These are phyloP conservation scores for Pterocles gutturalis DNA, from an alignment of 2,113 vertebrate species.

Conservation along the genomic window DNA sequence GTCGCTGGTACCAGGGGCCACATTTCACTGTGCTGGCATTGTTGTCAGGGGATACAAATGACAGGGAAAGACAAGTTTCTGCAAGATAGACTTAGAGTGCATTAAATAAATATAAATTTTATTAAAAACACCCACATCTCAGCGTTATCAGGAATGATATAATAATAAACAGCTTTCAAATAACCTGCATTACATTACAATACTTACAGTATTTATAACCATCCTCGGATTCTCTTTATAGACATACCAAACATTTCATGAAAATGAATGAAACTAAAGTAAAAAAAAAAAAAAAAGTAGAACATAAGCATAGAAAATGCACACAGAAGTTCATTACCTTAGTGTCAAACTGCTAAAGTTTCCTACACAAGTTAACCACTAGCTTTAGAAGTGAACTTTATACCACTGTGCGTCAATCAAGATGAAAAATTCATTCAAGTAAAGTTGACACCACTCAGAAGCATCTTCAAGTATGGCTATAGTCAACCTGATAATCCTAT, in stretches of 20 bases:
- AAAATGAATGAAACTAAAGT: slow-evolving; percentile 84
- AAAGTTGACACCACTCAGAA: slow-evolving; percentile 92
- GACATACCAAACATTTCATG: slow-evolving; percentile 89
- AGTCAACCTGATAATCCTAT: slow-evolving; percentile 88
- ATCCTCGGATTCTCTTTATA: slow-evolving; percentile 84
- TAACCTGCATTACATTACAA: slow-evolving; percentile 99
- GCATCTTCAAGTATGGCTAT: slow-evolving; percentile 98
- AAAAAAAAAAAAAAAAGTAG: slow-evolving; percentile 71
- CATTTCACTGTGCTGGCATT: fast-evolving
- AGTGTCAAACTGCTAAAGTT: slow-evolving; percentile 93
- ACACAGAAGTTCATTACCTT: slow-evolving; percentile 86
- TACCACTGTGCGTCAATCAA: slow-evolving; percentile 84
- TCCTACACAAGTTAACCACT: slow-evolving; percentile 86
- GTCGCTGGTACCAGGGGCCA: neutral
- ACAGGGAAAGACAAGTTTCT: slow-evolving; percentile 47
- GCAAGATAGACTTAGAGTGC: slow-evolving; percentile 74
- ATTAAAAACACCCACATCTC: slow-evolving; percentile 99
- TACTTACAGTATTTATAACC: slow-evolving; percentile 99
- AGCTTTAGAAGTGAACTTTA: slow-evolving; percentile 88
- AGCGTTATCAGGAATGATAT: slow-evolving; percentile 99
- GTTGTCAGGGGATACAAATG: neutral
- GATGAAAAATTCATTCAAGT: slow-evolving; percentile 96
- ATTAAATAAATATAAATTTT: slow-evolving; percentile 99
- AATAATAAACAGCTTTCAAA: slow-evolving; percentile 99
- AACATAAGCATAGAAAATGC: slow-evolving; percentile 84